Conservation (phyloP, 2,113 vertebrate species). For the Myotis lucifugus region DNA sequence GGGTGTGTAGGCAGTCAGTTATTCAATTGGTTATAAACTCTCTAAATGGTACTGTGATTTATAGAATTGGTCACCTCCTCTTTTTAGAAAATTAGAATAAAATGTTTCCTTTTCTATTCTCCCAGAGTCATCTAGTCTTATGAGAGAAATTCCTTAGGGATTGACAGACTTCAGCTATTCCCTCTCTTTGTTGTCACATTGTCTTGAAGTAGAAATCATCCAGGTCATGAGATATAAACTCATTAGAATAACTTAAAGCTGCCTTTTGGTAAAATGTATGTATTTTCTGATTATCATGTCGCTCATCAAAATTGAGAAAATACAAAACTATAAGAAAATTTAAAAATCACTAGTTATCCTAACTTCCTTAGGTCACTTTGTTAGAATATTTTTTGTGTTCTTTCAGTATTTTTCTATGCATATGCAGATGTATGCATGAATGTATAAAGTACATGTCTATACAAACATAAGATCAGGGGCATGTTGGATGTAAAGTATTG, state of each 20-base stretch:
- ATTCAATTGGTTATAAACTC: conserved; percentile 2
- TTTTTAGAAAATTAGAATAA: not conserved
- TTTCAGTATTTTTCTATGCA: not conserved
- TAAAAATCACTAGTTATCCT: not conserved
- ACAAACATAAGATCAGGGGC: not conserved
- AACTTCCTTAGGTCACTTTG: not conserved
- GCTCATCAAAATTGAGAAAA: conserved; percentile 27
- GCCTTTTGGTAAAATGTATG: not conserved
- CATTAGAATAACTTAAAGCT: not conserved
- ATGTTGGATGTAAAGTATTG: not conserved
- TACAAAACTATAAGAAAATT: not conserved
- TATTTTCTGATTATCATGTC: conserved; percentile 13
- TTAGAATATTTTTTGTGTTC: not conserved
- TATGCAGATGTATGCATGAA: not conserved
- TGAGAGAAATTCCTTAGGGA: not conserved
- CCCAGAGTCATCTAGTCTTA: not conserved
- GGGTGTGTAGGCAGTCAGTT: not conserved
- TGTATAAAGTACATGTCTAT: not conserved
- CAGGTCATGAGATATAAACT: not conserved
- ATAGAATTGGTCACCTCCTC: not conserved
- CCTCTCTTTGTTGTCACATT: not conserved
- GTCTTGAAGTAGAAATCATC: not conserved
- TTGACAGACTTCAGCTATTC: not conserved
- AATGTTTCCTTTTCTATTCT: conserved; percentile 19
- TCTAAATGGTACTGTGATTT: not conserved